A percentile compares a stretch with the other conserved stretches of the same genome.
Evolutionary conservation across 2,797 vertebrate species (phyloP).

Genomic region (Xyrichtys novacula): DNA sequence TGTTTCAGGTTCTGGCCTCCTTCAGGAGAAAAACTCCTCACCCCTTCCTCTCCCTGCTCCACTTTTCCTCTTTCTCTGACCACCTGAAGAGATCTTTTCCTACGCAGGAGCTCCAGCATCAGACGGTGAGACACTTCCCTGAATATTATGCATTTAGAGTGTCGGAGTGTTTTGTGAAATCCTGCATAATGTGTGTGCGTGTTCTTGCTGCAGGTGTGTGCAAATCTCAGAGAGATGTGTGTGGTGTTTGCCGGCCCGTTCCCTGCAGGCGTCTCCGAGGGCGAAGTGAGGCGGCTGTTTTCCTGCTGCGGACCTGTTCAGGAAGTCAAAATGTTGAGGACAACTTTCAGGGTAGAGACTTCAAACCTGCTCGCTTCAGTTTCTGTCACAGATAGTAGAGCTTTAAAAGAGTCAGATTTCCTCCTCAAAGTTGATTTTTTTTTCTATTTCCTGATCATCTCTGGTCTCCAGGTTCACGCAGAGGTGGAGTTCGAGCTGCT

Average conservation of each 20-base stretch:
- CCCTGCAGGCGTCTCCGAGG: conserved; percentile 75
- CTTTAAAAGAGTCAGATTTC: background rate
- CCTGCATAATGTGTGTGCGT: background rate
- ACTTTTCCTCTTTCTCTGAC: conserved; percentile 79
- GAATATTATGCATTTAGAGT: background rate
- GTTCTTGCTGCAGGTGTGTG: conserved; percentile 77
- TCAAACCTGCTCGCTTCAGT: too few relatives aligned
- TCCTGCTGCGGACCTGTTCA: conserved; percentile 85
- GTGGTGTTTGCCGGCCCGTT: conserved; percentile 91
- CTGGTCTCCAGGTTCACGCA: conserved; percentile 84
- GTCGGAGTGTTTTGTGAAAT: background rate
- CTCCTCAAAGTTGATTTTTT: background rate
- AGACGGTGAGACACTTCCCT: conserved; percentile 36
- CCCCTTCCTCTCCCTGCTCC: conserved; percentile 85
- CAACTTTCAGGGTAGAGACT: conserved; percentile 83
- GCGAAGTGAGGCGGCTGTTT: conserved; percentile 84
- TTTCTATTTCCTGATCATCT: conserved; percentile 7
- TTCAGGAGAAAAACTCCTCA: conserved; percentile 77
- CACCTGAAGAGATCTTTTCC: conserved; percentile 22
- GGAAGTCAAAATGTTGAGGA: conserved; percentile 81
- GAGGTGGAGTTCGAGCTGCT: conserved; percentile 86
- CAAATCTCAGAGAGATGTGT: conserved; percentile 86
- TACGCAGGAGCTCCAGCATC: conserved; percentile 38
- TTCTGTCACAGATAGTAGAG: too few relatives aligned
- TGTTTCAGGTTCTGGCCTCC: conserved; percentile 84